Evolutionary conservation across 2,888 invertebrate species (phyloP), one percentile per base, ranked within the genome.

Genomic region (Dynastes hyllus): DNA sequence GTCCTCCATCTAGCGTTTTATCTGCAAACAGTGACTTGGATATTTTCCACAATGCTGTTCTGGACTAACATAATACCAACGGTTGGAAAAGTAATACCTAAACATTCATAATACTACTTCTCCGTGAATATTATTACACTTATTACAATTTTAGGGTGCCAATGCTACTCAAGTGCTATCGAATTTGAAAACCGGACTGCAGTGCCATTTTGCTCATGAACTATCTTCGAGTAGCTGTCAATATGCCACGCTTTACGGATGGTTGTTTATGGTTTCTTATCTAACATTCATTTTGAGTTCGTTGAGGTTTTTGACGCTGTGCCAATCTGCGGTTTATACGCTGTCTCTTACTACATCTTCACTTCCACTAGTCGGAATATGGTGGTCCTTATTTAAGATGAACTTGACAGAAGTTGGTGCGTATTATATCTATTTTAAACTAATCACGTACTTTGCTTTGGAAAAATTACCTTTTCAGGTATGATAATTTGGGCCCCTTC

Each of bases 331-430:
- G 8, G 92, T 92, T 6, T 91, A 92, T 84, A 91, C 91, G 11
- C 88, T 92, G 16, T 91, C 92, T 16, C 87, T 90, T 50, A 88
- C 90, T 78, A 90, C 91, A 22, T 89, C 90, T 16, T 90, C 92
- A 27, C 86, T 92, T 61, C 92, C 92, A 2, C 82, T 92, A 8
- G 89, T 91, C 51, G 91, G 91, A 16, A 89, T 92, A 80, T 92
- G 91, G 91, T 92, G 92, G 92, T 91, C 92, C 67, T 85, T 92
- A 69, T 91, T 91, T 83, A 89, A 90, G 81, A 88, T 91, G 87
- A 88, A 89, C 71, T 86, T 89, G 55, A 82, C 85, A 76, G 88
- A 89, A 80, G 88, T 89, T 83, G 88, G 89, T 88, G 85, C 51
- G 73, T 73, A 61, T 40, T 77, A 65, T 69, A 73, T 79, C 32